Conservation (phyloP, 2,113 vertebrate species). For the Sus scrofa region T2T-Sscrofa CM000814.6:142900001-142900500, state of each 20-base stretch:
- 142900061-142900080: background rate
- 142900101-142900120: background rate
- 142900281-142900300: background rate
- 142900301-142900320: background rate
- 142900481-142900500: accelerated
- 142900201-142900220: background rate
- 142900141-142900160: background rate
- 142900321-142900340: background rate
- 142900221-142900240: accelerated
- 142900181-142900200: background rate
- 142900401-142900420: background rate
- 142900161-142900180: background rate
- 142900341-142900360: background rate
- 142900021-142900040: background rate
- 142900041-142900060: background rate
- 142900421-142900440: background rate
- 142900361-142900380: background rate
- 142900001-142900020: background rate
- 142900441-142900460: background rate
- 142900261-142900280: no score
- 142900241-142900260: background rate
- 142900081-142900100: background rate
- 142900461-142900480: background rate
- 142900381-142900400: background rate
- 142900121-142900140: background rate